Percentiles rank a stretch among this genome's conserved stretches.
Evolutionary conservation across 2,797 vertebrate genomes (phyloP).

Genomic region (Pempheris klunzingeri): DNA sequence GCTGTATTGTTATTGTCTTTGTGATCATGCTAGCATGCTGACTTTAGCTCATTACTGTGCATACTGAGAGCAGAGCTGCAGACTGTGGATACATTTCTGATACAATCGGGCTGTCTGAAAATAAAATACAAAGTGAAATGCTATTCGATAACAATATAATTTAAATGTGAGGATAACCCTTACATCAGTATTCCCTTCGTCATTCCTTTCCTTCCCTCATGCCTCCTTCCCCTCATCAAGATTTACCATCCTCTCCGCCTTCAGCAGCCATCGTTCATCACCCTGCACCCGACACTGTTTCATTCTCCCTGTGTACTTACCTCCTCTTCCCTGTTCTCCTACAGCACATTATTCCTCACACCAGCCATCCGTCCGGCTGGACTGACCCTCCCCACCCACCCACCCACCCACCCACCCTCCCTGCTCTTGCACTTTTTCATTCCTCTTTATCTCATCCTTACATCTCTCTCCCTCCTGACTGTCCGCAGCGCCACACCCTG

Average conservation of each 20-base stretch:
- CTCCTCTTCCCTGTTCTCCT: conserved; percentile 38
- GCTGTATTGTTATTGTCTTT: no score
- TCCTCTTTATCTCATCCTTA: conserved; percentile 56
- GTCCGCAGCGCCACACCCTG: conserved; percentile 59
- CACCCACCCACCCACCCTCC: no score
- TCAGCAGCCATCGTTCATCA: conserved; percentile 61
- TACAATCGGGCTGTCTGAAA: not conserved
- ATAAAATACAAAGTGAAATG: not conserved
- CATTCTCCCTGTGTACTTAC: conserved; percentile 52
- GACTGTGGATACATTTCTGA: no score
- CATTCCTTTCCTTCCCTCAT: conserved; percentile 12
- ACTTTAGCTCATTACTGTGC: no score
- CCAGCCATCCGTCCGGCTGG: conserved; percentile 47
- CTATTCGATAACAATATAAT: conserved; percentile 8
- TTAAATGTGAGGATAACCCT: not conserved
- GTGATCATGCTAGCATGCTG: no score
- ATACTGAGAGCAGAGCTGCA: no score
- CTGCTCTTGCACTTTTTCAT: conserved; percentile 54
- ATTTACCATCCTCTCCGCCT: conserved; percentile 45
- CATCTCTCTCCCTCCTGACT: conserved; percentile 31
- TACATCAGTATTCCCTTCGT: conserved; percentile 40
- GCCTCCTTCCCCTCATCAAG: conserved; percentile 35
- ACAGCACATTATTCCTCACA: conserved; percentile 59
- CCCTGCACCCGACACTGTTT: conserved; percentile 37
- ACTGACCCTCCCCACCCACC: conserved; percentile 43